phyloP scores from a whole-genome alignment of 2,113 vertebrate genomes.

The Rallus limicola region DNA sequence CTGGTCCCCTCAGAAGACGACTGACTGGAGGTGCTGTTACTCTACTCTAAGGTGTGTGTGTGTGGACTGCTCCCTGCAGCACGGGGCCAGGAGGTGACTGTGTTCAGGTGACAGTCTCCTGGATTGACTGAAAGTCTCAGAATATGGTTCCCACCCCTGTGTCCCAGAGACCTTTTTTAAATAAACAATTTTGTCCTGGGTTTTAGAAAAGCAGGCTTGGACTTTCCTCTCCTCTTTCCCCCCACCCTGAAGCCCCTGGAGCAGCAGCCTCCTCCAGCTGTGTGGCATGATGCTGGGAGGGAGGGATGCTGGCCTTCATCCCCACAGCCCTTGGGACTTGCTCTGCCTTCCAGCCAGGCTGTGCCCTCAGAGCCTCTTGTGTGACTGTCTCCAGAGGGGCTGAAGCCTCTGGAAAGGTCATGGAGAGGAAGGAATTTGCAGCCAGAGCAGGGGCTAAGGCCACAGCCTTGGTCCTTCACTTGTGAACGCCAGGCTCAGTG shows the following conservation, averaged over 20 bases:
- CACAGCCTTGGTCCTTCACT: neutral
- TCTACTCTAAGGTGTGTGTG: rapidly evolving
- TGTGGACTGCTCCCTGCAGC: neutral
- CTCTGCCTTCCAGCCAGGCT: neutral
- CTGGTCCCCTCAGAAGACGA: rapidly evolving
- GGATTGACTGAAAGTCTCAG: neutral
- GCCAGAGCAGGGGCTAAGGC: too few relatives aligned
- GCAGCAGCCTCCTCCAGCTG: rapidly evolving
- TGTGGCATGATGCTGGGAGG: neutral
- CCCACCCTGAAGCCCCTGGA: neutral
- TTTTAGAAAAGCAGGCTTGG: neutral
- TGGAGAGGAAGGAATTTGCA: neutral
- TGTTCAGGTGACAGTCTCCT: neutral
- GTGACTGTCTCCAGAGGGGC: too few relatives aligned
- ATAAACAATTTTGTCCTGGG: neutral
- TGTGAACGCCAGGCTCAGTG: too few relatives aligned
- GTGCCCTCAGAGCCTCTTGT: too few relatives aligned
- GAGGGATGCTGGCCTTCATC: neutral
- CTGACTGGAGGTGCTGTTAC: rapidly evolving
- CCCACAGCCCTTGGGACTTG: rapidly evolving
- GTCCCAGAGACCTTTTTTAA: neutral
- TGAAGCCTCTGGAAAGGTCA: rapidly evolving
- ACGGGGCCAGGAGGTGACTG: rapidly evolving
- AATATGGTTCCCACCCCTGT: neutral
- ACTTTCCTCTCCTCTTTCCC: neutral